These are phyloP conservation scores for Cistogaster globosa DNA, from an alignment of 2,888 invertebrate genomes.

Conservation along the genomic window DNA sequence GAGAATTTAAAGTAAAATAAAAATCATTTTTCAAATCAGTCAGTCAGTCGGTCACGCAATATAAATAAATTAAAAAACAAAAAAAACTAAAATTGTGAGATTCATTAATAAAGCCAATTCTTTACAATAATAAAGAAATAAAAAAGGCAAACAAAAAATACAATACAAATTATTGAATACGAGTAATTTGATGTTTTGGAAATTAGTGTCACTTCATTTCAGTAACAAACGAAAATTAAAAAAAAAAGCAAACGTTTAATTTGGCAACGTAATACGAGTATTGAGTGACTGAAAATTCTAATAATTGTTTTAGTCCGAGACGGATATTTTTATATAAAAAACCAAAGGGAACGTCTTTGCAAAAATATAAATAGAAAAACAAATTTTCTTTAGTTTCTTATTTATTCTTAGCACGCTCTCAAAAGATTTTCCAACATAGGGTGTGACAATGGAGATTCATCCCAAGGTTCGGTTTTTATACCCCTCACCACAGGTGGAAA, in stretches of 20 bases:
- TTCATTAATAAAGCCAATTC: slow-evolving; percentile 22
- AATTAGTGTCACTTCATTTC: slow-evolving; percentile 46
- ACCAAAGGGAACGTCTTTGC: too few relatives aligned
- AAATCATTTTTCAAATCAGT: slow-evolving; percentile 38
- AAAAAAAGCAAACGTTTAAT: background rate
- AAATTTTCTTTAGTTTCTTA: too few relatives aligned
- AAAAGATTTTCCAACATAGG: too few relatives aligned
- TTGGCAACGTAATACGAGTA: too few relatives aligned
- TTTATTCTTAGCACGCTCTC: too few relatives aligned
- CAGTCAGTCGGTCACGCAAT: slow-evolving; percentile 56
- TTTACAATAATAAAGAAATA: slow-evolving; percentile 28
- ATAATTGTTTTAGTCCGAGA: too few relatives aligned
- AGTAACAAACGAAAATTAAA: slow-evolving; percentile 31
- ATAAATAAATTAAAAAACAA: slow-evolving; percentile 48
- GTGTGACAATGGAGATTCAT: too few relatives aligned
- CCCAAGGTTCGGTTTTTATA: too few relatives aligned
- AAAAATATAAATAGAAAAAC: too few relatives aligned
- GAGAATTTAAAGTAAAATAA: slow-evolving; percentile 13
- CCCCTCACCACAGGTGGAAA: too few relatives aligned
- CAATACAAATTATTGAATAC: slow-evolving; percentile 42
- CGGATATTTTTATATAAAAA: too few relatives aligned
- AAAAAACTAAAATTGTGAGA: slow-evolving; percentile 16
- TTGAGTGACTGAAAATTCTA: too few relatives aligned
- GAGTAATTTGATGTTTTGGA: slow-evolving; percentile 14
- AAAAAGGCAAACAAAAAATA: slow-evolving; percentile 4